phyloP scores from a whole-genome alignment of 2,797 vertebrate species.

The Acrossocheilus fasciatus region DNA sequence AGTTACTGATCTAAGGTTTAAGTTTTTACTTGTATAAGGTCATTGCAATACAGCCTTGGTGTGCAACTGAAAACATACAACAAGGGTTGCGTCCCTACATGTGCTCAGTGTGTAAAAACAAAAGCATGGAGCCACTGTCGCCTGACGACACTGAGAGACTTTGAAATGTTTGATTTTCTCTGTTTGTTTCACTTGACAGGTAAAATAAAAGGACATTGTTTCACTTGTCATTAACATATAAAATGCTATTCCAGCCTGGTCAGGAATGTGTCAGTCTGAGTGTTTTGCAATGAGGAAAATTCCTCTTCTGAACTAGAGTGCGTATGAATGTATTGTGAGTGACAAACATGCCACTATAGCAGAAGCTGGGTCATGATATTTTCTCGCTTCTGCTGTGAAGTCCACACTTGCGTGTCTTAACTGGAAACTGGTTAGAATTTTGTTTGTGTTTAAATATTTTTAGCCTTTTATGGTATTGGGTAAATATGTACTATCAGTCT shows the following conservation, averaged over 20 bases:
- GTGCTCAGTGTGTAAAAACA: slow-evolving; percentile 1
- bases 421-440: not conserved
- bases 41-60: too few relatives aligned
- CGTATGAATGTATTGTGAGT: not conserved
- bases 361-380: not conserved
- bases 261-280: not conserved
- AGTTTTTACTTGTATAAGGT: not conserved
- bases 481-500: not conserved
- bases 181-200: not conserved
- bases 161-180: not conserved
- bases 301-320: not conserved
- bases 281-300: not conserved
- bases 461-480: not conserved
- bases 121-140: not conserved
- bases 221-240: not conserved
- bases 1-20: not conserved
- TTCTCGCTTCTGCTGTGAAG: slow-evolving; percentile 25
- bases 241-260: not conserved
- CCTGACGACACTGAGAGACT: not conserved
- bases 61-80: not conserved
- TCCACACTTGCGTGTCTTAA: not conserved
- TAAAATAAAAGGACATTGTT: not conserved
- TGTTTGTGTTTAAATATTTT: not conserved
- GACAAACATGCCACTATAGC: not conserved
- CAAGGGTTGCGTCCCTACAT: not conserved